Conservation (phyloP, 2,888 invertebrate species). For the Papilio elwesi region DNA sequence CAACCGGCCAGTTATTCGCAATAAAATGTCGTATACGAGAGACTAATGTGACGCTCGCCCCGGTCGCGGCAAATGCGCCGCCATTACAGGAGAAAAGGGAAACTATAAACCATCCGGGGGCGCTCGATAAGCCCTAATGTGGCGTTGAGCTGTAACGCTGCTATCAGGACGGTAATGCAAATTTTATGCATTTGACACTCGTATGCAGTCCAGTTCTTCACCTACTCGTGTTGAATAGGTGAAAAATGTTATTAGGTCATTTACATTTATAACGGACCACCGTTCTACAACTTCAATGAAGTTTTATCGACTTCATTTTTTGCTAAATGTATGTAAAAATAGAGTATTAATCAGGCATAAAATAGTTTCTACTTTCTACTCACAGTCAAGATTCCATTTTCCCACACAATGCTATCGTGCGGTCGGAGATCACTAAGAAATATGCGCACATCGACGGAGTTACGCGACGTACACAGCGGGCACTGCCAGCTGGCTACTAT, state of each 20-base stretch:
- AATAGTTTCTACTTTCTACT: no score
- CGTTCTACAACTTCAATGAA: neutral
- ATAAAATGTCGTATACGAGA: conserved; percentile 27
- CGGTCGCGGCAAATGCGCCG: conserved; percentile 43
- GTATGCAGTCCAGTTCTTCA: conserved; percentile 43
- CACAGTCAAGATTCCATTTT: no score
- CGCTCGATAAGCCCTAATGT: conserved; percentile 57
- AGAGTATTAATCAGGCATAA: no score
- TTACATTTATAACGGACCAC: conserved; percentile 1
- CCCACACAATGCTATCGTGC: no score
- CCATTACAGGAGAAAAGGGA: conserved; percentile 52
- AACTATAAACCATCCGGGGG: conserved; percentile 56
- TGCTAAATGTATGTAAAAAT: neutral
- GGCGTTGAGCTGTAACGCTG: conserved; percentile 50
- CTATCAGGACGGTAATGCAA: conserved; percentile 47
- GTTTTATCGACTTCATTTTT: neutral
- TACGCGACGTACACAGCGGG: no score
- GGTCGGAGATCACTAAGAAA: no score
- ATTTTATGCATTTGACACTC: conserved; percentile 47
- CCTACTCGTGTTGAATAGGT: neutral
- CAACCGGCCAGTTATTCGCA: conserved; percentile 19
- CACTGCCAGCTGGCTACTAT: no score
- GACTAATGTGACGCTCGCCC: conserved; percentile 26
- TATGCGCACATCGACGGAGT: no score
- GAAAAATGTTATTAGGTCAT: conserved; percentile 5